Evolutionary conservation across 2,113 vertebrate genomes (phyloP).

Genomic region (Nannospalax galili): DNA sequence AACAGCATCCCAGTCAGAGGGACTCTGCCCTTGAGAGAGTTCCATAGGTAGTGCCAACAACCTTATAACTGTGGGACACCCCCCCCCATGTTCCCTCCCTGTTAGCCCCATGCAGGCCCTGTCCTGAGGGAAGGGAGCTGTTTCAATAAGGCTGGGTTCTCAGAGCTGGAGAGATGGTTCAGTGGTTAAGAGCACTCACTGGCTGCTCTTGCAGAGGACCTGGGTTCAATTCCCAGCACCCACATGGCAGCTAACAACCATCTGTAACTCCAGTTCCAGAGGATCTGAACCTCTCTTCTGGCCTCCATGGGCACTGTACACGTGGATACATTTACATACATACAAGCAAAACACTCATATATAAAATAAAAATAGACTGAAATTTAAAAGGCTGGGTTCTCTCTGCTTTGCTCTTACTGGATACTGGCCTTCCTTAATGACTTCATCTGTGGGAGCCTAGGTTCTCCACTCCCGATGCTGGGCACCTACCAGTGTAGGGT

Average conservation of each 20-base stretch:
- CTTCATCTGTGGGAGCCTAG: neutral
- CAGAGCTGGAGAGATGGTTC: neutral
- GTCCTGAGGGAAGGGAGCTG: neutral
- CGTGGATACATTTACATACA: too few species aligned
- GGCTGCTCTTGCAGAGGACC: too few species aligned
- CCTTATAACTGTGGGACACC: neutral
- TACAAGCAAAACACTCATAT: too few species aligned
- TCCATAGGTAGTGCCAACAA: neutral
- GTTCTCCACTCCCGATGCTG: neutral
- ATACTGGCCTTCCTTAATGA: constrained; percentile 6
- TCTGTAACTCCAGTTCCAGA: too few species aligned
- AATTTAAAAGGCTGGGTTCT: neutral
- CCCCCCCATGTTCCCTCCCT: too few species aligned
- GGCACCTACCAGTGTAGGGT: neutral
- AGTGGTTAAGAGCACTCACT: too few species aligned
- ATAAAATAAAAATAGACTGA: too few species aligned
- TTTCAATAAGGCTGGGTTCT: neutral
- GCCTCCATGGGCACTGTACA: too few species aligned
- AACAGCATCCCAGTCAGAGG: neutral
- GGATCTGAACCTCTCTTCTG: too few species aligned
- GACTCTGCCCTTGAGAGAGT: neutral
- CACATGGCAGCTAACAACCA: too few species aligned
- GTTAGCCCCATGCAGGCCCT: neutral
- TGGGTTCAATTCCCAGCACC: too few species aligned
- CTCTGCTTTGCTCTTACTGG: neutral